Percentiles rank a stretch among this genome's conserved stretches.
Conservation (phyloP, 2,113 vertebrate species). For the Apistogramma diplotaenia region DNA sequence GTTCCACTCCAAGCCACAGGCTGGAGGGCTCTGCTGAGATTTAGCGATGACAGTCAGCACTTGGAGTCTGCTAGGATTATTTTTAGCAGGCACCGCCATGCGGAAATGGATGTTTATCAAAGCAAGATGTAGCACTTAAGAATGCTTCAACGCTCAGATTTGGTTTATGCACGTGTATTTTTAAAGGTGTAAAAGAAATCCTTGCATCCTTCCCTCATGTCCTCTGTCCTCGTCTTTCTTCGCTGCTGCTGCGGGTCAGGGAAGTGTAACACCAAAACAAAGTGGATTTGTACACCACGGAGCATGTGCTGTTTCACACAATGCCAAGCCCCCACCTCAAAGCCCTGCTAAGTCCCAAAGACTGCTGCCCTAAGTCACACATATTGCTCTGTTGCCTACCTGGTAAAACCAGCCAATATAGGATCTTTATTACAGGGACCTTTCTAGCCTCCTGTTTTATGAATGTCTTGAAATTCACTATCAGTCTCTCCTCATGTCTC, state of each 20-base stretch:
- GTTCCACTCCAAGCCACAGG: conserved; percentile 55
- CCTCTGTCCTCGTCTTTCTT: not conserved
- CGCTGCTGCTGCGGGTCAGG: conserved; percentile 9
- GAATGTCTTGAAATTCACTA: conserved; percentile 39
- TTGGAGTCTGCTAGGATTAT: conserved; percentile 45
- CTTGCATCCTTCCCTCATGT: not conserved
- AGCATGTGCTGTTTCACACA: conserved; percentile 33
- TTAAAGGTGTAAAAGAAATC: not conserved
- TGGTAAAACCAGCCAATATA: conserved; percentile 54
- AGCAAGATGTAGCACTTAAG: conserved; percentile 26
- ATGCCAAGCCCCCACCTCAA: conserved; percentile 30
- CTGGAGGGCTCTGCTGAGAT: conserved; percentile 53
- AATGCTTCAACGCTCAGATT: not conserved
- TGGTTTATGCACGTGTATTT: not conserved
- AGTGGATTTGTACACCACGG: conserved; percentile 55
- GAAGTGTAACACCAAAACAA: conserved; percentile 43
- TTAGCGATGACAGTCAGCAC: conserved; percentile 51
- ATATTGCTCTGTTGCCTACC: conserved; percentile 61
- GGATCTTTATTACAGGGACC: conserved; percentile 62
- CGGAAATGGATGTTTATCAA: conserved; percentile 45
- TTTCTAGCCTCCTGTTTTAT: conserved; percentile 47
- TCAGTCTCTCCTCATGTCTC: not conserved
- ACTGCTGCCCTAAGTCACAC: conserved; percentile 50
- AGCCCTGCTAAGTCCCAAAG: conserved; percentile 54
- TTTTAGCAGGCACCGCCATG: conserved; percentile 50